Evolutionary conservation across 2,797 vertebrate species (phyloP), one percentile per base, ranked within the genome.

Genomic region (Sebastes melanostomus): DNA sequence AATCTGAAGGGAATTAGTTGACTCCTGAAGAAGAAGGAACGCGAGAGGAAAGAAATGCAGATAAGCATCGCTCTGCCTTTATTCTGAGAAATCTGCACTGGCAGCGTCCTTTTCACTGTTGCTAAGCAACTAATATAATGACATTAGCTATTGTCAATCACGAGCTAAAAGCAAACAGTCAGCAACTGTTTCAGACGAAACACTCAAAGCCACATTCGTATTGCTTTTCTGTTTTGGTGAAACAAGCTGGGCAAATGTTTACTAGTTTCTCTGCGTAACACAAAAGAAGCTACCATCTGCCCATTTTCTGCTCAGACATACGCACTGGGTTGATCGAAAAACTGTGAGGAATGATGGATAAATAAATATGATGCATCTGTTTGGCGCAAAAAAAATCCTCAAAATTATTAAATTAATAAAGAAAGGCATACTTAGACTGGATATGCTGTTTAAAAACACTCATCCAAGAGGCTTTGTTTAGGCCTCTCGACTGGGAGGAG

Each of bases 1-100:
- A 59, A 27, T 75, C 80, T 86, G 65, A 78, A 2, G 78, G 59
- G 83, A 88, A 86, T 83, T 67, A 58, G 78, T 22, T 72, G 61
- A 59, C 34, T 25, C 32, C 46, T 8, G 12, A 36, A 27, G 55
- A 24, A 16, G 55, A 52, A 2, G 7, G 14, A 81, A 42, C 32
- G 30, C 1, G 22, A 54, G 18, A 67, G 36, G 13, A 73, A 29
- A 75, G 42, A 42, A 0, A 3, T 42, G 72, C 14, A 8, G n/a
- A 84, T 14, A 58, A 80, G 38, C 46, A 46, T 6, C 20, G 1
- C n/a, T 34, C 61, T 8, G 32, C 32, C 46, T 76, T 58, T 29
- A 46, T 58, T 29, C 59, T n/a, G 38, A 68, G 16, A 29, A 22
- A 5, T 46, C 12, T 3, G 1, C 18, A 22, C 52, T 1, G 24